Base-by-base conservation (phyloP, 2,888 invertebrate genomes). In the Cistogaster globosa region DNA sequence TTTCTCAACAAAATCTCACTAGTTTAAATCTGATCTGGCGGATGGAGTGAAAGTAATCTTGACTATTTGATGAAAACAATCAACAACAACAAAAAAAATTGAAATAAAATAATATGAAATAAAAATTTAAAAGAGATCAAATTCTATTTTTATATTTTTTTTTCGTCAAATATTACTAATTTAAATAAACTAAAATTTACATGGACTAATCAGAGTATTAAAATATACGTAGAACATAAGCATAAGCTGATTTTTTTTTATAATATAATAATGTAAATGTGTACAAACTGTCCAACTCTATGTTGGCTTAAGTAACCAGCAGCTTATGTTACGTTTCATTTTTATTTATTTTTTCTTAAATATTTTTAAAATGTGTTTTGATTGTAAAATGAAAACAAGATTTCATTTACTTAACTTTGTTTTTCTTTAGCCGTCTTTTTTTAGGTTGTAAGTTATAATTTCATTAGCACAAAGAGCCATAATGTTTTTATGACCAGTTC, bases 381-480 rank as follows among this genome's bases (percentile, higher is more conserved):
- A 1, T 26, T 57, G 26, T 26, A n/a, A 12, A 8, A 57, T 8
- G 32, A 32, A 7, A 32, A 0, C 7, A 32, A 6, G 22, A 63
- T 67, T 71, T 63, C 45, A 48, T 53, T 26, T 26, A 26, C 11
- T 20, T 32, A 14, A 60, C 9, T 12, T n/a, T 51, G 38, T 48
- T 18, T 20, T 51, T 48, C 36, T 48, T 78, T 62, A 4, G 55
- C 58, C 68, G 63, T 63, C 12, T 67, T 45, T 53, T 79, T 26
- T 65, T 7, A 18, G 55, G 45, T 65, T 57, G 14, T 22, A 16
- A 51, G 87, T 84, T 84, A 89, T 90, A 88, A 89, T 89, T 90
- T 90, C 88, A 90, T 90, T 90, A 90, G 86, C 90, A 88, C 88
- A 88, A 89, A 88, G 88, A 83, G 22, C 51, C 5, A 51, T 32